These are phyloP conservation scores for Gasteruption jaculator DNA, from an alignment of 2,888 invertebrate genomes.

Conservation along the genomic window DNA sequence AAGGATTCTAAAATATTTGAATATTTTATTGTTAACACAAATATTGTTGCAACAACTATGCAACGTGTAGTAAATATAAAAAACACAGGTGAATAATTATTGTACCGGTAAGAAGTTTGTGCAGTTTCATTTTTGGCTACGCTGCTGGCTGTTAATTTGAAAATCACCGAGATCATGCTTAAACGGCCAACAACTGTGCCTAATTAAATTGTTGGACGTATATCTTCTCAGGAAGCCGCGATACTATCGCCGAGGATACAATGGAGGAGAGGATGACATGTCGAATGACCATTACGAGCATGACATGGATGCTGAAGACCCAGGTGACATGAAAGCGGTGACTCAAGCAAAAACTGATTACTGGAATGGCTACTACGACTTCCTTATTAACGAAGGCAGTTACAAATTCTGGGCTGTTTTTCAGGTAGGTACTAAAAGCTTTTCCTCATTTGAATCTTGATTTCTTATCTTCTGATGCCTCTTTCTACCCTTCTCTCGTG, in stretches of 20 bases:
- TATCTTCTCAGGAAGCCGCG: conserved; percentile 36
- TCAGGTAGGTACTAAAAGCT: conserved; percentile 58
- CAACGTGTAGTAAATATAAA: too few species aligned
- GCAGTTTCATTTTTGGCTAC: too few species aligned
- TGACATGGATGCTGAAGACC: conserved; percentile 50
- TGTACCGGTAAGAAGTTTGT: too few species aligned
- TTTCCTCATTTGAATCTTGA: background rate
- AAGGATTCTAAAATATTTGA: too few species aligned
- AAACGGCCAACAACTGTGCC: too few species aligned
- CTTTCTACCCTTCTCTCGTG: background rate
- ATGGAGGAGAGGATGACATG: conserved; percentile 20
- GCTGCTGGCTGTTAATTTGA: too few species aligned
- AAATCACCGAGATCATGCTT: too few species aligned
- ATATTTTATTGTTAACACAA: too few species aligned
- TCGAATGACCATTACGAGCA: conserved; percentile 22
- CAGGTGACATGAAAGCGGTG: conserved; percentile 50
- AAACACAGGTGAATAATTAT: too few species aligned
- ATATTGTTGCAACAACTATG: too few species aligned
- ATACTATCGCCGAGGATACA: conserved; percentile 31
- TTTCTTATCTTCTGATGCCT: background rate
- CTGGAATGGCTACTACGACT: conserved; percentile 80
- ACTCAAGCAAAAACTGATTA: conserved; percentile 64
- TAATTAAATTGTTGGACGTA: too few species aligned
- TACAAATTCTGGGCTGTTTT: conserved; percentile 88
- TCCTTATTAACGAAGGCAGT: conserved; percentile 81